Conservation (phyloP, 2,797 vertebrate genomes). For the Microcaecilia unicolor region DNA sequence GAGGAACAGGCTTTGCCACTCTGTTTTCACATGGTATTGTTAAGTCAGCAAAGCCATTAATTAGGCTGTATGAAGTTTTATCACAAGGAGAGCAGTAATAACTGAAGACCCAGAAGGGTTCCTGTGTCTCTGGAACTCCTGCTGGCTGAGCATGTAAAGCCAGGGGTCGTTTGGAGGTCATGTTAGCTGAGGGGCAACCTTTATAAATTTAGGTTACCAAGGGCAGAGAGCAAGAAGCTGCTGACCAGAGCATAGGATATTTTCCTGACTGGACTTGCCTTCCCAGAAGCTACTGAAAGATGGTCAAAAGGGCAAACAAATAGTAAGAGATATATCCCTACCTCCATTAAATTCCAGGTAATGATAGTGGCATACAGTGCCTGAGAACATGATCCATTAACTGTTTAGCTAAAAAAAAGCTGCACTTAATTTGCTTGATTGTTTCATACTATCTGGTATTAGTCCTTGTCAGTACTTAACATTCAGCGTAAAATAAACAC, state of each 20-base stretch:
- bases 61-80: constrained; percentile 99
- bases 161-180: constrained; percentile 85
- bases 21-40: constrained; percentile 95
- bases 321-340: constrained; percentile 85
- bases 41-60: constrained; percentile 99
- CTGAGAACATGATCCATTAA: constrained; percentile 59
- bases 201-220: constrained; percentile 56
- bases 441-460: constrained; percentile 82
- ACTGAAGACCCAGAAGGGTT: constrained; percentile 87
- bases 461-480: constrained; percentile 66
- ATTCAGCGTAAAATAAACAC: no score
- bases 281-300: constrained; percentile 47
- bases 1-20: constrained; percentile 91
- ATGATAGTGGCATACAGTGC: constrained; percentile 42
- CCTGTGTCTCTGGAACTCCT: constrained; percentile 77
- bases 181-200: constrained; percentile 80
- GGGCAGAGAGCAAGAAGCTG: constrained; percentile 51
- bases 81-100: constrained; percentile 88
- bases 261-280: no score
- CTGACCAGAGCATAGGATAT: no score
- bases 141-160: constrained; percentile 78
- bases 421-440: constrained; percentile 94
- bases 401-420: constrained; percentile 74
- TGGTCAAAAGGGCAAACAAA: constrained; percentile 75
- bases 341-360: constrained; percentile 14